Evolutionary conservation across 2,113 vertebrate genomes (phyloP), one percentile per base, ranked within the genome.

Genomic region (Chloropsis hardwickii): DNA sequence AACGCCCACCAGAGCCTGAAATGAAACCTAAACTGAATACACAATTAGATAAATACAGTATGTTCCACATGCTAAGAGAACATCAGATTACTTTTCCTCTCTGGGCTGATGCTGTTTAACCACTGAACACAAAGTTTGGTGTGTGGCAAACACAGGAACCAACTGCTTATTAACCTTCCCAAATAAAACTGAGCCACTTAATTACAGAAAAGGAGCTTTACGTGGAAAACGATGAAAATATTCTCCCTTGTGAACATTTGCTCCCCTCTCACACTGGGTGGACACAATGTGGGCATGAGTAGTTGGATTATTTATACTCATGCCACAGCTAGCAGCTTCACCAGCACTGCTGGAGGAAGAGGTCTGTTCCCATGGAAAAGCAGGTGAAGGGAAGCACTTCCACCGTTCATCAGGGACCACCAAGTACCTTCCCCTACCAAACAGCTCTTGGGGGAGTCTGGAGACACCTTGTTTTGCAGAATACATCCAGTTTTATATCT

Each of bases 31-130:
- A 96, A 93, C 80, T 78, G 94, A 86, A 95, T 86, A 40, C 80
- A 90, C 82, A 92, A 90, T 94, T 92, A 93, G 92, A 95, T 96
- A 95, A 96, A 96, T 93, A 95, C 93, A 95, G 93, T 35, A 88
- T 93, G 93, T 93, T 96, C 91, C 82, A 94, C 94, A 94, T 23
- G 80, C 90, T 88, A 90, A 93, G 94, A 96, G 94, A 96, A 95
- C 94, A 97, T 70, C 92, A 81, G 74, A 95, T 80, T 93, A 96
- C 96, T 96, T 92, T 47, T 86, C 60, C 72, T 96, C 91, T 78
- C 83, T 53, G 80, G 76, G 72, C 64, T 88, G 51, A 88, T 5
- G 44, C 88, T 83, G 57, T 90, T 93, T 78, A 93, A 97, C 86
- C 95, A 88, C 82, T 39, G 90, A 95, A 86, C 44, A 51, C 81